phyloP scores from a whole-genome alignment of 2,113 vertebrate genomes.

The Lophius piscatorius region DNA sequence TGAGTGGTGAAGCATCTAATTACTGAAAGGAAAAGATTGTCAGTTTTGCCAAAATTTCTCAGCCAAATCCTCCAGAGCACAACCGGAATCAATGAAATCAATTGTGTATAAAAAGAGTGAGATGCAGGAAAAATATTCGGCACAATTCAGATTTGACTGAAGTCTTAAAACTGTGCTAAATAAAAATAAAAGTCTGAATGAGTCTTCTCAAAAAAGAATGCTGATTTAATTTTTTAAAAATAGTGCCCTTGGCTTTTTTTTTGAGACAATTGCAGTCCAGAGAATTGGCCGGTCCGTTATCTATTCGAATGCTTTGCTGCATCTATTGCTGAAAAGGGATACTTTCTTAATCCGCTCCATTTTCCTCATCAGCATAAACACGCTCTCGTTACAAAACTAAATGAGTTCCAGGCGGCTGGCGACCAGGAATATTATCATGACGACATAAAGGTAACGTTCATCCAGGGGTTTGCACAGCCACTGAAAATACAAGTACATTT shows the following conservation, averaged over 20 bases:
- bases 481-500: constrained; percentile 67
- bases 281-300: constrained; percentile 56
- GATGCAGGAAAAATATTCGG: background rate
- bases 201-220: constrained; percentile 21
- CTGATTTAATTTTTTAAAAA: constrained; percentile 36
- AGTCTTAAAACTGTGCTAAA: constrained; percentile 31
- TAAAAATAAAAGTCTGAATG: constrained; percentile 47
- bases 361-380: constrained; percentile 64
- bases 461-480: constrained; percentile 65
- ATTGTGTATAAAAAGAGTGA: background rate
- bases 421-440: constrained; percentile 59
- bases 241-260: constrained; percentile 59
- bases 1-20: constrained; percentile 6
- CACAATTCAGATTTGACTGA: constrained; percentile 5
- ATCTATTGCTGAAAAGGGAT: constrained; percentile 63
- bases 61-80: constrained; percentile 9
- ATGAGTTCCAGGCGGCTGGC: constrained; percentile 49
- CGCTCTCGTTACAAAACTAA: constrained; percentile 47
- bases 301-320: constrained; percentile 58
- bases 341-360: constrained; percentile 67
- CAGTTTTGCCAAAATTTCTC: constrained; percentile 27
- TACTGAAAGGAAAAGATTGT: constrained; percentile 54
- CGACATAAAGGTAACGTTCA: constrained; percentile 53
- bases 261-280: constrained; percentile 46
- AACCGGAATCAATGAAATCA: constrained; percentile 8